Evolutionary conservation across 92 coral and sea anemone genomes (phyloP).

Genomic region (Diadumene lineata): DNA sequence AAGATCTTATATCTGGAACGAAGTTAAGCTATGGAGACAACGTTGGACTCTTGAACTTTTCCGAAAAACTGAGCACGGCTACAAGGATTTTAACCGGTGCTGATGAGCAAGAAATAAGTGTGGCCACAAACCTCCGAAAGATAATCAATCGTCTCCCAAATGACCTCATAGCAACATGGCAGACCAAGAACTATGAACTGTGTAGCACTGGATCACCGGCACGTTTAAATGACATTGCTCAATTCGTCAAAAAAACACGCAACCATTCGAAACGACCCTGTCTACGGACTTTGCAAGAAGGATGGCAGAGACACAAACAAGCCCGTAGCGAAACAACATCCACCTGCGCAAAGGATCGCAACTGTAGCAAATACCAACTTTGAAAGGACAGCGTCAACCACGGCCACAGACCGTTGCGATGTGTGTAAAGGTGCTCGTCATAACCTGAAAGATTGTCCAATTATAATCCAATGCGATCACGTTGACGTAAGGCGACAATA

Average conservation of each 20-base stretch:
- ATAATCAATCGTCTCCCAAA: constrained; percentile 50
- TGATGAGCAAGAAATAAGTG: constrained; percentile 37
- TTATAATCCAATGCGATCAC: constrained; percentile 31
- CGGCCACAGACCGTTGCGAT: neutral
- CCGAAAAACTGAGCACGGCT: constrained; percentile 26
- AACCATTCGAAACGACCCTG: constrained; percentile 54
- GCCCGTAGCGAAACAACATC: neutral
- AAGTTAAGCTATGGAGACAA: constrained; percentile 35
- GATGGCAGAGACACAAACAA: constrained; percentile 22
- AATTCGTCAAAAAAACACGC: constrained; percentile 61
- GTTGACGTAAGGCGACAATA: constrained; percentile 46
- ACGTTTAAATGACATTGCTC: constrained; percentile 43
- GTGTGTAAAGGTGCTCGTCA: constrained; percentile 24
- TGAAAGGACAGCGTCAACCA: neutral
- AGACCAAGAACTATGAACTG: constrained; percentile 46
- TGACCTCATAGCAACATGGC: constrained; percentile 47
- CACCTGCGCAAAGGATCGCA: neutral
- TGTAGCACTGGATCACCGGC: constrained; percentile 31
- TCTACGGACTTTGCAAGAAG: constrained; percentile 26
- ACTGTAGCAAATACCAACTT: neutral
- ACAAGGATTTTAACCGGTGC: constrained; percentile 26
- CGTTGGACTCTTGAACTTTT: constrained; percentile 32
- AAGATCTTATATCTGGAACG: constrained; percentile 39
- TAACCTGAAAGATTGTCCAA: constrained; percentile 43
- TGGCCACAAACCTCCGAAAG: constrained; percentile 46